Evolutionary conservation across 1,140 invertebrate genomes (phyloP).

Genomic region (Ganaspis sp.): DNA sequence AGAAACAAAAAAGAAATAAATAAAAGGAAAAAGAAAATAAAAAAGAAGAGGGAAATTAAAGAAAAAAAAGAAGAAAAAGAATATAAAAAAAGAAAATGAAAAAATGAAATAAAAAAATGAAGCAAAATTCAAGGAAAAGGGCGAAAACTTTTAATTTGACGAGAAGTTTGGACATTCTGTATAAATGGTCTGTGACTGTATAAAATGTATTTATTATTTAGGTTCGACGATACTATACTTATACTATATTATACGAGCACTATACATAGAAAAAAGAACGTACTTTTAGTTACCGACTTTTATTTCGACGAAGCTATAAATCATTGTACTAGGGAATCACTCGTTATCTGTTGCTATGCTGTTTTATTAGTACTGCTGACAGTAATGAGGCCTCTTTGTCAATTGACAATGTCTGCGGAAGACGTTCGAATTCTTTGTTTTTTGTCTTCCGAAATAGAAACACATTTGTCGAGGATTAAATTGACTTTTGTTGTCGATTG

Average conservation of each 20-base stretch:
- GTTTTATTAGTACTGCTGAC: constrained; percentile 7
- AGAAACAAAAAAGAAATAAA: too few relatives aligned
- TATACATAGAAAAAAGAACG: constrained; percentile 60
- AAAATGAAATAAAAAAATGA: too few relatives aligned
- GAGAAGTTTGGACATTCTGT: constrained; percentile 66
- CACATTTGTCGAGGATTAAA: too few relatives aligned
- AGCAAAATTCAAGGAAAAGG: too few relatives aligned
- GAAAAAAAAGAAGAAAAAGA: too few relatives aligned
- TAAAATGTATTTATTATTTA: constrained; percentile 77
- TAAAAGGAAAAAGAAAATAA: too few relatives aligned
- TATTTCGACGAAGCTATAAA: constrained; percentile 63
- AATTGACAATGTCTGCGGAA: constrained; percentile 28
- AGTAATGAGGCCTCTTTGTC: constrained; percentile 28
- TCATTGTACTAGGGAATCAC: constrained; percentile 39
- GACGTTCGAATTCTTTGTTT: not conserved
- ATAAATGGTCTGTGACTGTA: constrained; percentile 73
- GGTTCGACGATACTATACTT: constrained; percentile 73
- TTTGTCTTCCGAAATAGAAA: not conserved
- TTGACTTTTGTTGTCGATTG: constrained; percentile 58
- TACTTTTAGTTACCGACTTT: constrained; percentile 73
- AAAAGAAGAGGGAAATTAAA: too few relatives aligned
- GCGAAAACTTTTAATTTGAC: too few relatives aligned
- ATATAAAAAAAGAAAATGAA: too few relatives aligned
- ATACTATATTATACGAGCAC: constrained; percentile 70
- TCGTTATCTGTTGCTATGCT: constrained; percentile 34